Base-by-base conservation (phyloP, 35 echinoderm and acorn worm genomes). In the Eucidaris tribuloides region DNA sequence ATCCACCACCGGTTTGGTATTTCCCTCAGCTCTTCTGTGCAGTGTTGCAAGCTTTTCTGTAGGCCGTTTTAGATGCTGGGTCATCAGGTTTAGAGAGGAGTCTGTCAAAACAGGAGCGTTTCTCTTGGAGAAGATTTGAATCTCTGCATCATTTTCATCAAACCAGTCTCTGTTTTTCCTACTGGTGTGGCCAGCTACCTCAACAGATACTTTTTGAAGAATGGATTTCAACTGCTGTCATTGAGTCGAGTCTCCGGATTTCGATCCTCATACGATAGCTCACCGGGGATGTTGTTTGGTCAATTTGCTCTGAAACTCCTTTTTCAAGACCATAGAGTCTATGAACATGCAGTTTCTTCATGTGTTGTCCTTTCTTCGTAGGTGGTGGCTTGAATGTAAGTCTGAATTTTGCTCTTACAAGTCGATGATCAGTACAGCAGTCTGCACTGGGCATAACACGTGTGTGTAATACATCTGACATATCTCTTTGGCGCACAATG, bases 111-210 rank as follows among this genome's bases (percentile, higher is more conserved):
- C 29, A 35, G 5, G 80, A 38, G 13, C 58, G 36, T 42, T 83
- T 65, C 40, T 83, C 64, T 41, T 30, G 27, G 19, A 64, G 27
- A 6, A 83, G 58, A 17, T 49, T 15, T 83, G 80, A 18, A 65
- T 83, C 42, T 83, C 80, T 31, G 41, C 23, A 24, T 63, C 23
- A 58, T 83, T 83, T 63, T 83, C 59, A 27, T 83, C 59, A 49
- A 65, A 83, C 55, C 80, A 83, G 59, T 83, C 59, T 29, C 64
- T 43, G 58, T 83, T 83, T 43, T 83, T 83, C 54, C 36, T 83
- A 3, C 3, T 3, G 2, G 58, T 9, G 18, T 13, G 11, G 24
- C 58, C 58, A 9, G 45, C 20, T 20, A 65, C 58, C 45, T 83
- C 59, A n/a, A n/a, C n/a, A n/a, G n/a, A n/a, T n/a, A n/a, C n/a